Evolutionary conservation across 2,113 vertebrate genomes (phyloP).

Genomic region (Osmerus eperlanus): DNA sequence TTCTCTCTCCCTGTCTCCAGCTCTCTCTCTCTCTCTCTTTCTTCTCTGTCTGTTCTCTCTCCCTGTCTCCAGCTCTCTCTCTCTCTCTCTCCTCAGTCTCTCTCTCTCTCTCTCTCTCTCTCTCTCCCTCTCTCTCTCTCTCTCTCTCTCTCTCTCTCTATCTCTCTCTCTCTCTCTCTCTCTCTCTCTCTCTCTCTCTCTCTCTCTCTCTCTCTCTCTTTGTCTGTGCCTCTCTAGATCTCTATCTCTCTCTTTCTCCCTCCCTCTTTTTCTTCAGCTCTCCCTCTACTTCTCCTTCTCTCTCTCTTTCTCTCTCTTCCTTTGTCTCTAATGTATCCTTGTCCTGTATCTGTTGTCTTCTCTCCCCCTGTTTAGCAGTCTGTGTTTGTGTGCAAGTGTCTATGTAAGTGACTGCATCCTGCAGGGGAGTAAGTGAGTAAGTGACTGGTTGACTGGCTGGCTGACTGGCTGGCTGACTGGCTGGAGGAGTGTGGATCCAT

Average conservation of each 20-base stretch:
- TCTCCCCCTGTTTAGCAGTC: neutral
- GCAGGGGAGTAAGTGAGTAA: conserved; percentile 30
- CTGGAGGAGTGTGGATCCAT: too few relatives aligned
- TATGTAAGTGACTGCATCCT: conserved; percentile 12
- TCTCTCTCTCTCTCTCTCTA: neutral
- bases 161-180: neutral
- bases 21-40: neutral
- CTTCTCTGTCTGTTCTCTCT: neutral
- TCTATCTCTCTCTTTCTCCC: neutral
- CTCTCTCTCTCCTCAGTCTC: neutral
- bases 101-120: neutral
- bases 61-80: neutral
- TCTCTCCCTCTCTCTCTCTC: neutral
- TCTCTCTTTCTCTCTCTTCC: conserved; percentile 1
- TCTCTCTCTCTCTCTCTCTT: neutral
- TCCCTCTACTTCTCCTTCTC: neutral
- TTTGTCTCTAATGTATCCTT: neutral
- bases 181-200: neutral
- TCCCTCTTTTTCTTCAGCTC: neutral
- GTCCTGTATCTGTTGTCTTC: neutral
- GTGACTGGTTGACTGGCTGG: neutral
- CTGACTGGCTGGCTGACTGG: too few relatives aligned
- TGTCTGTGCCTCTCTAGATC: neutral
- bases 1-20: neutral
- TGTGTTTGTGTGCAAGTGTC: neutral